A percentile compares a stretch with the other conserved stretches of the same genome.
These are phyloP conservation scores for Chlorops oryzae DNA, from an alignment of 1,140 invertebrate species.

Conservation along the genomic window DNA sequence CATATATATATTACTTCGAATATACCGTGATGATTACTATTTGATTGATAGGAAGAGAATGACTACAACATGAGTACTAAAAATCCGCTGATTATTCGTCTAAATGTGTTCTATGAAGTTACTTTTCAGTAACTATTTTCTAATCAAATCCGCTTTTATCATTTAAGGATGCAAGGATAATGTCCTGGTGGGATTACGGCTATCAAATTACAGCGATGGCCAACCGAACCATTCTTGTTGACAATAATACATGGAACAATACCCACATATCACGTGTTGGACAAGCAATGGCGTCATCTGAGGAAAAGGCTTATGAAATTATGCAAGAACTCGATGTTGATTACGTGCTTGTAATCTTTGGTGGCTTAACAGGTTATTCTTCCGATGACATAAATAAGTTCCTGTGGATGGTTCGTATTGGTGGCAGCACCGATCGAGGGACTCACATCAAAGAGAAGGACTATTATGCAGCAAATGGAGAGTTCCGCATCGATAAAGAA, in stretches of 20 bases:
- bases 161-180: constrained; percentile 83
- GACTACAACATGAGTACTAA: constrained; percentile 19
- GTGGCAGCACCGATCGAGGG: constrained; percentile 90
- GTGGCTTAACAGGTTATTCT: constrained; percentile 95
- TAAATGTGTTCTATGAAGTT: neutral
- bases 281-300: constrained; percentile 94
- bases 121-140: too few species aligned
- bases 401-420: constrained; percentile 98
- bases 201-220: constrained; percentile 99
- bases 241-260: constrained; percentile 99
- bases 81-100: constrained; percentile 11
- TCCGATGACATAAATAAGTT: constrained; percentile 99
- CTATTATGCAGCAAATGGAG: constrained; percentile 90
- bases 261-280: constrained; percentile 96
- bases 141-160: too few species aligned
- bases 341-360: constrained; percentile 97
- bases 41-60: constrained; percentile 32
- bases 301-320: constrained; percentile 95
- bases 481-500: constrained; percentile 90
- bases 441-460: constrained; percentile 93
- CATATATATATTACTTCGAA: too few species aligned
- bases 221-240: constrained; percentile 95
- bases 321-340: constrained; percentile 96
- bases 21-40: too few species aligned
- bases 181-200: constrained; percentile 99